Conservation (phyloP, 2,888 invertebrate genomes). For the Phorcus lineatus region DNA sequence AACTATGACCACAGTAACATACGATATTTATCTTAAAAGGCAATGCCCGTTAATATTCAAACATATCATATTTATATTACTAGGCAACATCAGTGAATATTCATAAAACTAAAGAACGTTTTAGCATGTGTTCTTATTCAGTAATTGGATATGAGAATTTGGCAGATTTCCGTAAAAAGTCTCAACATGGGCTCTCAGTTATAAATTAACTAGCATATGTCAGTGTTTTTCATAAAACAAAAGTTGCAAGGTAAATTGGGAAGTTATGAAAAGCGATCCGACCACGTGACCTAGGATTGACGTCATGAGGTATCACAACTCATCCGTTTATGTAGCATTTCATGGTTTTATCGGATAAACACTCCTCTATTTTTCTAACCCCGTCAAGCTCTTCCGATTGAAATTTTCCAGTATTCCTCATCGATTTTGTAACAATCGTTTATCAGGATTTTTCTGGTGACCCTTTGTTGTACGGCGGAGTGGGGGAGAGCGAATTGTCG, state of each 20-base stretch:
- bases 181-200: not conserved
- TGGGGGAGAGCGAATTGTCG: not conserved
- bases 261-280: slow-evolving; percentile 16
- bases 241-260: slow-evolving; percentile 10
- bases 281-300: not conserved
- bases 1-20: no score
- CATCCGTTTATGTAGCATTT: slow-evolving; percentile 17
- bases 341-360: slow-evolving; percentile 26
- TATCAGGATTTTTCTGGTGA: slow-evolving; percentile 2
- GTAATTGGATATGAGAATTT: no score
- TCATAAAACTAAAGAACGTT: no score
- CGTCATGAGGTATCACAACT: slow-evolving; percentile 11
- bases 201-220: not conserved
- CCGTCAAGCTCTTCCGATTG: slow-evolving; percentile 17
- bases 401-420: slow-evolving; percentile 26
- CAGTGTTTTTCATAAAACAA: slow-evolving; percentile 18
- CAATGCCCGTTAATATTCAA: no score
- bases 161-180: no score
- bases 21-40: no score
- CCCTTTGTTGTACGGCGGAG: not conserved
- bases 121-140: no score
- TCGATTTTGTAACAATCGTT: slow-evolving; percentile 27
- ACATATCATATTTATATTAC: no score
- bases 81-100: no score
- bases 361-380: not conserved